These are phyloP conservation scores for Chauna torquata DNA, from an alignment of 2,113 vertebrate species.

Conservation along the genomic window DNA sequence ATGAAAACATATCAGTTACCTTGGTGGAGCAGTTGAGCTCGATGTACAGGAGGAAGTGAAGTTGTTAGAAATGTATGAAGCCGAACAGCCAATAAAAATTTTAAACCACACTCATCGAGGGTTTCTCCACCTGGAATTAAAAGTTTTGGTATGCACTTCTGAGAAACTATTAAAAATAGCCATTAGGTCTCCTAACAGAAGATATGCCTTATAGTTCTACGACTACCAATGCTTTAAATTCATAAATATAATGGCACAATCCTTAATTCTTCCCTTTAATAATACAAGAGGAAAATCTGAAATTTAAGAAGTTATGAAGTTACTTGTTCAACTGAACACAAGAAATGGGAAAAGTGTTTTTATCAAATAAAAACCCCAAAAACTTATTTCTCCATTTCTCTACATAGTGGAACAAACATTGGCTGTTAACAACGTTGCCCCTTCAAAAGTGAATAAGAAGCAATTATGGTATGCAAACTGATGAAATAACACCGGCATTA, in stretches of 20 bases:
- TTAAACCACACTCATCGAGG: conserved; percentile 95
- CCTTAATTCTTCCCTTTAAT: background rate
- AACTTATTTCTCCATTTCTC: background rate
- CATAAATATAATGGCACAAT: background rate
- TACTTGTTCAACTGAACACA: background rate
- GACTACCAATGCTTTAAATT: background rate
- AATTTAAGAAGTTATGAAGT: background rate
- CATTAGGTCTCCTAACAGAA: background rate
- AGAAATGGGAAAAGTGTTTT: background rate
- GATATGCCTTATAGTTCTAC: background rate
- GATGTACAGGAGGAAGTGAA: conserved; percentile 88
- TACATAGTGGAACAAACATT: rapidly evolving
- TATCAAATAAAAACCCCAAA: background rate
- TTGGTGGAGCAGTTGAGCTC: conserved; percentile 90
- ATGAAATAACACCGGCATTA: background rate
- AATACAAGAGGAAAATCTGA: background rate
- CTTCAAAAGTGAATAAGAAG: background rate
- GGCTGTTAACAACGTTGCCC: background rate
- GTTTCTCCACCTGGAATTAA: conserved; percentile 89
- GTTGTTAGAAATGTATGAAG: conserved; percentile 95
- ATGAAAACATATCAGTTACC: conserved; percentile 71
- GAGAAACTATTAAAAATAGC: background rate
- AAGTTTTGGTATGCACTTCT: background rate
- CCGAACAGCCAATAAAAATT: conserved; percentile 92
- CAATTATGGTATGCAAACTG: background rate